A percentile compares a stretch with the other conserved stretches of the same genome.
phyloP scores from a whole-genome alignment of 2,113 vertebrate genomes.

The Oreochromis tanganicae region DNA sequence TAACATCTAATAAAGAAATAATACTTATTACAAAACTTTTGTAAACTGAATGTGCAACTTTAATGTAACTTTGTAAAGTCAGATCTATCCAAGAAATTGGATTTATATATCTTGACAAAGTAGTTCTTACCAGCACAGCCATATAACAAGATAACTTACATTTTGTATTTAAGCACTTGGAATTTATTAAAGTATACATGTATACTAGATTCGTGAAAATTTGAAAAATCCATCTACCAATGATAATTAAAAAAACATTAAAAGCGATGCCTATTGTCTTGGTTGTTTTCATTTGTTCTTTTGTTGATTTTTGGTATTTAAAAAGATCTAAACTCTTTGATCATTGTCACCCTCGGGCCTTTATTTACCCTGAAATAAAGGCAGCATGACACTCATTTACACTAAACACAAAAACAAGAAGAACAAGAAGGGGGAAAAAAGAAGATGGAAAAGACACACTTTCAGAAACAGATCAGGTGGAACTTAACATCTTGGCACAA shows the following conservation, averaged over 20 bases:
- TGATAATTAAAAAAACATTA: neutral
- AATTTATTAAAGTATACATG: neutral
- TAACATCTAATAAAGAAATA: neutral
- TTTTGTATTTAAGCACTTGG: neutral
- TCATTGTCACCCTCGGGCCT: conserved; percentile 41
- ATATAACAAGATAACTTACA: neutral
- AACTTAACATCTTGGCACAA: conserved; percentile 41
- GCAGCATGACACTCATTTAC: conserved; percentile 68
- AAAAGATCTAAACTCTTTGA: conserved; percentile 24
- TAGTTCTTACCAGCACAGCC: neutral
- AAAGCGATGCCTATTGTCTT: neutral
- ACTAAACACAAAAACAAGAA: conserved; percentile 46
- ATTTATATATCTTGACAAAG: neutral
- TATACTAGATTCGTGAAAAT: neutral
- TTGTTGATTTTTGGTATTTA: neutral
- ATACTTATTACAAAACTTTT: neutral
- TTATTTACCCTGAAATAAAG: conserved; percentile 74
- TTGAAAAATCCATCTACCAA: neutral
- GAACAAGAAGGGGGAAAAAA: neutral
- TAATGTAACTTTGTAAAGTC: neutral
- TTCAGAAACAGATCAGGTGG: neutral
- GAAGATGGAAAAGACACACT: neutral
- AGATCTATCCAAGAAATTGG: neutral
- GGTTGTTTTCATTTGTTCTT: neutral
- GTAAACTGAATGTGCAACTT: neutral